These are phyloP conservation scores for Cydia amplana DNA, from an alignment of 1,140 invertebrate genomes.

Conservation along the genomic window DNA sequence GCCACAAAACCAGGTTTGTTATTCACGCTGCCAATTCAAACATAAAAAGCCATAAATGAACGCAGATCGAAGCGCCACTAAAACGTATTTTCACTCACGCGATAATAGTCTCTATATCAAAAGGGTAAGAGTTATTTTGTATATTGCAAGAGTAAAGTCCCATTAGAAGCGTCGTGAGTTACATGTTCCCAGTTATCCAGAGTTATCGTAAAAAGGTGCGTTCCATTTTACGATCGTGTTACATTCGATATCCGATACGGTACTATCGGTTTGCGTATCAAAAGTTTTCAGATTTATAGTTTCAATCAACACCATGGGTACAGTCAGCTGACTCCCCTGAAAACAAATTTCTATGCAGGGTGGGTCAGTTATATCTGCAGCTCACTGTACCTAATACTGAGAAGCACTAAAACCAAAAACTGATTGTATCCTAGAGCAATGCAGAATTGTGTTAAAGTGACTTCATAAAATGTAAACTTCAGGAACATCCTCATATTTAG, in stretches of 20 bases:
- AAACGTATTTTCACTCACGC: not conserved
- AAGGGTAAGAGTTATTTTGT: not conserved
- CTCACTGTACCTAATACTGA: no score
- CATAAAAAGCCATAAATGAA: constrained; percentile 9
- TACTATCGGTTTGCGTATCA: constrained; percentile 9
- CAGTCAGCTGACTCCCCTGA: no score
- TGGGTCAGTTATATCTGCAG: no score
- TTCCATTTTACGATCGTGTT: constrained; percentile 27
- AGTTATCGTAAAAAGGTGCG: constrained; percentile 30
- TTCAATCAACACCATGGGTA: not conserved
- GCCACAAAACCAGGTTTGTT: not conserved
- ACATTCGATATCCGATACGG: constrained; percentile 25
- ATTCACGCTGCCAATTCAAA: constrained; percentile 1
- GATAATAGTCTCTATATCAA: not conserved
- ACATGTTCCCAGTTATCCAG: constrained; percentile 12
- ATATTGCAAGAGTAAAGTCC: not conserved
- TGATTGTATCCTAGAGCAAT: no score
- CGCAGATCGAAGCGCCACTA: not conserved
- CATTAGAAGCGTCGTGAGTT: constrained; percentile 8
- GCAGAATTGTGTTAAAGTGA: no score
- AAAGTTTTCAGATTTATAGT: constrained; percentile 3
- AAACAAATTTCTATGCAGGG: no score
- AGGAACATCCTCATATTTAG: no score
- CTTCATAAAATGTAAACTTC: no score
- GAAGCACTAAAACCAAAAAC: no score